These are phyloP conservation scores for Cryptophagus acutangulus DNA, from an alignment of 2,888 invertebrate species.

Conservation along the genomic window DNA sequence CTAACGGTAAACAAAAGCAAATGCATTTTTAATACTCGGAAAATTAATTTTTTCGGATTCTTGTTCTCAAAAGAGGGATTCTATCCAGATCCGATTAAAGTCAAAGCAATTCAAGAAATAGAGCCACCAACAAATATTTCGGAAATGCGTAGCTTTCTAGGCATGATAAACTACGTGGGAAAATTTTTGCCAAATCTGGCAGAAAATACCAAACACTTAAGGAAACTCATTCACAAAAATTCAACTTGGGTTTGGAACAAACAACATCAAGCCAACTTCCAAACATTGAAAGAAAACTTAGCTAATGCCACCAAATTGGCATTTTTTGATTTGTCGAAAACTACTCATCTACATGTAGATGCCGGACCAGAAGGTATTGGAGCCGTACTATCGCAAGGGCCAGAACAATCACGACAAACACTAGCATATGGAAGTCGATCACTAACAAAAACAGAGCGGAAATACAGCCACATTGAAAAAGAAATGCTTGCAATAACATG, in stretches of 20 bases:
- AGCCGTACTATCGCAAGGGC: constrained; percentile 16
- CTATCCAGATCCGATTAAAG: constrained; percentile 30
- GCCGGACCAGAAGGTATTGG: constrained; percentile 16
- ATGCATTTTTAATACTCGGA: constrained; percentile 28
- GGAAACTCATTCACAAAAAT: constrained; percentile 11
- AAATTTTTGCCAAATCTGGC: constrained; percentile 21
- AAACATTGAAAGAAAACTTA: constrained; percentile 11
- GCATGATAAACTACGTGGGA: constrained; percentile 33
- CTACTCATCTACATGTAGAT: constrained; percentile 16
- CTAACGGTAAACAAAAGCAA: constrained; percentile 35
- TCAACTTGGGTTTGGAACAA: constrained; percentile 2
- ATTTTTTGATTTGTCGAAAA: constrained; percentile 13
- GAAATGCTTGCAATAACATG: constrained; percentile 11
- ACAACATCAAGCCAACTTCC: constrained; percentile 7
- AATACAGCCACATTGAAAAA: constrained; percentile 12
- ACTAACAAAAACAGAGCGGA: constrained; percentile 3
- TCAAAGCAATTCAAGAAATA: constrained; percentile 26
- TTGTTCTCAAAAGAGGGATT: constrained; percentile 29
- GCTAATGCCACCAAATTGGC: constrained; percentile 9
- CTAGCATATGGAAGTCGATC: constrained; percentile 10
- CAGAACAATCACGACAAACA: too few relatives aligned
- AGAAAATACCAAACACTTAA: constrained; percentile 10
- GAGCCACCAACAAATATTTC: constrained; percentile 23
- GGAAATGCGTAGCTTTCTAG: constrained; percentile 27
- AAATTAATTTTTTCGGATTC: constrained; percentile 34